A percentile compares a stretch with the other conserved stretches of the same genome.
Conservation (phyloP, 2,113 vertebrate species). For the Rissa tridactyla region DNA sequence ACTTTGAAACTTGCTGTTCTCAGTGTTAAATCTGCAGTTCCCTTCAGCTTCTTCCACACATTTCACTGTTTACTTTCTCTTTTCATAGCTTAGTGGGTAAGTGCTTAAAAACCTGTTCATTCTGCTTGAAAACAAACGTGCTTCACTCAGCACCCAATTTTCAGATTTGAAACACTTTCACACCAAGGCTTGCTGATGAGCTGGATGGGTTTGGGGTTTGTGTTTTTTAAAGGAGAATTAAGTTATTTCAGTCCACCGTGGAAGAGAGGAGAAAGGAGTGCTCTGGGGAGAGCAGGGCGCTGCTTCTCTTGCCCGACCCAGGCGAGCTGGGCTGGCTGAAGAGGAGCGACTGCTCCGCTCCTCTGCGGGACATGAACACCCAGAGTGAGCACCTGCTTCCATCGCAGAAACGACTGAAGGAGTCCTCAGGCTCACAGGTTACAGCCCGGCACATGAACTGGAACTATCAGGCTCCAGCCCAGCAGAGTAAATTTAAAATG, state of each 20-base stretch:
- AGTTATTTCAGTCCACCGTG: background rate
- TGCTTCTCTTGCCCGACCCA: background rate
- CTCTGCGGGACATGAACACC: background rate
- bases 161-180: background rate
- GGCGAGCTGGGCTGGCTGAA: background rate
- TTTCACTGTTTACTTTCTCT: constrained; percentile 13
- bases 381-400: background rate
- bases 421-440: background rate
- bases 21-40: background rate
- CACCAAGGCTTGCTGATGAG: background rate
- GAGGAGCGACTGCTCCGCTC: background rate
- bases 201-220: background rate
- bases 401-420: background rate
- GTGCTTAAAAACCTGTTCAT: background rate
- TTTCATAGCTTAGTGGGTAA: background rate
- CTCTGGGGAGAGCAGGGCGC: background rate
- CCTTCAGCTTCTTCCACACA: background rate
- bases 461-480: background rate
- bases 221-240: background rate
- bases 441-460: background rate
- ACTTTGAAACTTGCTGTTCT: background rate
- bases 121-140: background rate
- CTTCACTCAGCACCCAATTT: background rate
- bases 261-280: rapidly evolving
- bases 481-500: background rate